Base-by-base conservation (phyloP, 2,113 vertebrate species). In the Labrus mixtus region DNA sequence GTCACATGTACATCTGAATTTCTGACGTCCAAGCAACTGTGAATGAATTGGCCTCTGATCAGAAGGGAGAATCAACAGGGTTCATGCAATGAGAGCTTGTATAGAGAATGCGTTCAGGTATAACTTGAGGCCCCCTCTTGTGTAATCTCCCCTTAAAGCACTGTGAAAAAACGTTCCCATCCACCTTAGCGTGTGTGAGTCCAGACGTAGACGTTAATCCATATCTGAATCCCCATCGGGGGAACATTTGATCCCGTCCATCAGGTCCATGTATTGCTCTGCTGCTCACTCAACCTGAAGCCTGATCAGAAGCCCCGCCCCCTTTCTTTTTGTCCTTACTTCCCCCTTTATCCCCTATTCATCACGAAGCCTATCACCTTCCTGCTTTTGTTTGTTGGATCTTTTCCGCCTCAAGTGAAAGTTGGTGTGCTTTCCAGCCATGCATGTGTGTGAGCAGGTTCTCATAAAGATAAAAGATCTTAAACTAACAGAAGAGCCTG, bases 401-500 rank as follows among this genome's bases (percentile, higher is more conserved):
- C 48, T 15, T 13, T 77, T 69, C 48, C 20, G 13, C 36, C 71
- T 66, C 41, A 58, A 68, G 73, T 43, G 39, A 69, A 82, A 76
- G 57, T 74, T 56, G 77, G 25, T 79, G 68, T 61, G 53, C 39
- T 3, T 43, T 62, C 7, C 57, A 20, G 29, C 72, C 8, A 9
- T 72, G 82, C 53, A 45, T 81, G 68, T 51, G 72, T 78, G 71
- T 29, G 70, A 65, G 71, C 37, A 53, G 69, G 62, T 82, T 76
- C 77, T 78, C 73, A 73, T 65, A 22, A 3, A 77, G 88, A 91
- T 89, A 87, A 83, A 51, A 9, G 25, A 85, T 90, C 85, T 90
- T 89, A 86, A 78, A 86, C 85, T 81, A 89, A 86, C 83, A 87
- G 73, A 76, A 45, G 62, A 83, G 60, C 36, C 76, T 29, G 10